These are phyloP conservation scores for Polylopha cassiicola DNA, from an alignment of 2,888 invertebrate species.

Conservation along the genomic window DNA sequence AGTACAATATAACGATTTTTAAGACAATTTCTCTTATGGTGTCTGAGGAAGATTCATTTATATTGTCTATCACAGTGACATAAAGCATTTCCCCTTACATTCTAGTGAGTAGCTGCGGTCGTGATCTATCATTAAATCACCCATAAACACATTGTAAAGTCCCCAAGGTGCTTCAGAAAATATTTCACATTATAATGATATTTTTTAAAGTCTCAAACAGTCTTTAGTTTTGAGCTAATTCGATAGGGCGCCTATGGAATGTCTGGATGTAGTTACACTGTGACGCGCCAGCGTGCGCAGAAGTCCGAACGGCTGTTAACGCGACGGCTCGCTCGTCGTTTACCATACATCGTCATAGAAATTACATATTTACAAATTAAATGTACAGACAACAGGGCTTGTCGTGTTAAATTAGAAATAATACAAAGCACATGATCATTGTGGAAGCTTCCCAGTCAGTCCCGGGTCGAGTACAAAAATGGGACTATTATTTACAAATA, in stretches of 20 bases:
- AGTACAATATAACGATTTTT: constrained; percentile 38
- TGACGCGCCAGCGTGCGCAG: constrained; percentile 57
- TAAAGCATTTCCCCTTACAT: constrained; percentile 76
- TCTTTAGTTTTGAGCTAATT: constrained; percentile 73
- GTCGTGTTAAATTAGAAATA: constrained; percentile 54
- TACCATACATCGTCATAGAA: constrained; percentile 64
- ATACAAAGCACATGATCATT: constrained; percentile 31
- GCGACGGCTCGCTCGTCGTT: constrained; percentile 65
- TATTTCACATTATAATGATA: constrained; percentile 60
- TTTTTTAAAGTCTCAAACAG: constrained; percentile 68
- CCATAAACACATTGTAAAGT: constrained; percentile 69
- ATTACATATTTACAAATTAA: constrained; percentile 71
- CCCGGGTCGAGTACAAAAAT: neutral
- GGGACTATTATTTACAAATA: constrained; percentile 22
- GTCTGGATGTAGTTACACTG: constrained; percentile 51
- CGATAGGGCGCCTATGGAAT: constrained; percentile 70
- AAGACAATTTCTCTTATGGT: constrained; percentile 60
- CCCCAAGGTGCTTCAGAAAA: constrained; percentile 72
- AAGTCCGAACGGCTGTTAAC: constrained; percentile 64
- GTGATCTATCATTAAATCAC: constrained; percentile 72
- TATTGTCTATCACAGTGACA: constrained; percentile 74
- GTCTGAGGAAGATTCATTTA: constrained; percentile 65
- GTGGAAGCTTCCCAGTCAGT: constrained; percentile 45
- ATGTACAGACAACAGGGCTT: constrained; percentile 60
- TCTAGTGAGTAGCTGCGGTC: constrained; percentile 72